A percentile compares a stretch with the other conserved stretches of the same genome.
phyloP scores from a whole-genome alignment of 2,888 invertebrate species.

The Anagyrus pseudococci region DNA sequence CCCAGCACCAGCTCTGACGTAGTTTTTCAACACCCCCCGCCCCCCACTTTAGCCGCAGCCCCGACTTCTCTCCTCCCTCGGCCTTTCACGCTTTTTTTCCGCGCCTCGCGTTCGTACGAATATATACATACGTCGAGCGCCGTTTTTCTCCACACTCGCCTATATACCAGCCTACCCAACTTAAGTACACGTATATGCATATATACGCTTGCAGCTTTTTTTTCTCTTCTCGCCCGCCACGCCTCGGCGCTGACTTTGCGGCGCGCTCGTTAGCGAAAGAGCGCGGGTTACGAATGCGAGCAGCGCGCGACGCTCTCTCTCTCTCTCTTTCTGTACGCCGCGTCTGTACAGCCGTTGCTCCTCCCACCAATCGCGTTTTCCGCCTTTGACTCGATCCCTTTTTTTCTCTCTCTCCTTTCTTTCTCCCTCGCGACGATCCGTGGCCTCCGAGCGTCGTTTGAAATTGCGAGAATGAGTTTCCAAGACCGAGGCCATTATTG shows the following conservation, averaged over 20 bases:
- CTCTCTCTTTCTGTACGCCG: too few relatives aligned
- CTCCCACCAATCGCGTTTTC: too few relatives aligned
- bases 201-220: neutral
- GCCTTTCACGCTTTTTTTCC: slow-evolving; percentile 2
- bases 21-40: neutral
- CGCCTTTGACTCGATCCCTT: neutral
- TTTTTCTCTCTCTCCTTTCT: neutral
- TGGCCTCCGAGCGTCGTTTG: too few relatives aligned
- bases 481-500: too few relatives aligned
- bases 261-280: neutral
- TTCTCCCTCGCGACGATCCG: neutral
- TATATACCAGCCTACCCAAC: neutral
- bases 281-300: too few relatives aligned
- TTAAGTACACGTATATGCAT: neutral
- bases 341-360: too few relatives aligned
- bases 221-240: too few relatives aligned
- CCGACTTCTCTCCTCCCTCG: neutral
- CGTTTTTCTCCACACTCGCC: neutral
- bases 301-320: too few relatives aligned
- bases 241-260: neutral
- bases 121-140: neutral
- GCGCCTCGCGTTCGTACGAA: neutral
- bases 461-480: too few relatives aligned
- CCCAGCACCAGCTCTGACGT: too few relatives aligned
- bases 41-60: neutral